Evolutionary conservation across 2,888 invertebrate genomes (phyloP).

Genomic region (Campaea margaritaria): DNA sequence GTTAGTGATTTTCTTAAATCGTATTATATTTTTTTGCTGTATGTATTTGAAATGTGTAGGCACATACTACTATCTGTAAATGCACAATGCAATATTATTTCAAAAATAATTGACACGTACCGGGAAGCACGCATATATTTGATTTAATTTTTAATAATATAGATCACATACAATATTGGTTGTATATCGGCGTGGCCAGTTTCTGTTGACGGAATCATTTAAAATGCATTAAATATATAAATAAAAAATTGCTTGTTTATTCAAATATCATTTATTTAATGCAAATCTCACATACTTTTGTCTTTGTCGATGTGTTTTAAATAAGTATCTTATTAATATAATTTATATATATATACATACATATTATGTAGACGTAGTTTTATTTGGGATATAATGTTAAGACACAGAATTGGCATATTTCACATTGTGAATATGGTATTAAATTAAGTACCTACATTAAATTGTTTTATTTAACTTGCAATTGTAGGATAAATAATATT

Average conservation of each 20-base stretch:
- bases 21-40: background rate
- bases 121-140: background rate
- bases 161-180: conserved; percentile 15
- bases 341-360: conserved; percentile 17
- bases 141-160: background rate
- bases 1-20: background rate
- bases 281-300: conserved; percentile 13
- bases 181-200: conserved; percentile 3
- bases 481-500: too few species aligned
- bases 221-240: conserved; percentile 1
- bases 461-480: conserved; percentile 27
- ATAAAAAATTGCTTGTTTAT: conserved; percentile 2
- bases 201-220: conserved; percentile 3
- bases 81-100: conserved; percentile 1
- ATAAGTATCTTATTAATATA: conserved; percentile 24
- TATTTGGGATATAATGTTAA: conserved; percentile 50
- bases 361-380: conserved; percentile 37
- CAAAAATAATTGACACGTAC: background rate
- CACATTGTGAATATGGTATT: conserved; percentile 57
- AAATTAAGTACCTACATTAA: conserved; percentile 43
- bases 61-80: background rate
- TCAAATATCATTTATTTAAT: background rate
- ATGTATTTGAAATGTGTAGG: background rate
- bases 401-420: conserved; percentile 57
- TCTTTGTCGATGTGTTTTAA: conserved; percentile 15